Evolutionary conservation across 2,888 invertebrate genomes (phyloP).

Genomic region (Philhelius pedissequus): DNA sequence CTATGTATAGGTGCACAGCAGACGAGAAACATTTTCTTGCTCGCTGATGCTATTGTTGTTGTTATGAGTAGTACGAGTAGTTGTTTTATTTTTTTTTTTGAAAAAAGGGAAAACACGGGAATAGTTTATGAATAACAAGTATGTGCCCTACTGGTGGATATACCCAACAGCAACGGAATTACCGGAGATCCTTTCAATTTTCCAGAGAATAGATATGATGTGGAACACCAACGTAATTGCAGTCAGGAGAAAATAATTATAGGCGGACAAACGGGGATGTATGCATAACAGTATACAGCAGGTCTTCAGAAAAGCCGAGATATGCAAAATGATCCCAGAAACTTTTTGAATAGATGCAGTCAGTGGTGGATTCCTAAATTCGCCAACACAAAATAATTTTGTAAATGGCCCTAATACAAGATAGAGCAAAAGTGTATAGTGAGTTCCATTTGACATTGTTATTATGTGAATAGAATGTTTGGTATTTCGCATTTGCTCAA

Average conservation of each 20-base stretch:
- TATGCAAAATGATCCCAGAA: slow-evolving; percentile 44
- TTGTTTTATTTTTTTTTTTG: background rate
- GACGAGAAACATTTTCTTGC: slow-evolving; percentile 8
- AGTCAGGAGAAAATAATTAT: slow-evolving; percentile 64
- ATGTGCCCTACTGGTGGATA: slow-evolving; percentile 49
- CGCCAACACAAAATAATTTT: background rate
- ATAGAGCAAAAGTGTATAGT: background rate
- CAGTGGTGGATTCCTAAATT: background rate
- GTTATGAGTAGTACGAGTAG: slow-evolving; percentile 23
- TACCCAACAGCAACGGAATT: background rate
- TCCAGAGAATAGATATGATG: slow-evolving; percentile 58
- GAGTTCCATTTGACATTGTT: background rate
- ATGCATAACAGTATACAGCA: background rate
- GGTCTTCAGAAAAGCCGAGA: slow-evolving; percentile 12
- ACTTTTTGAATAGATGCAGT: slow-evolving; percentile 55
- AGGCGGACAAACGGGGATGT: slow-evolving; percentile 18
- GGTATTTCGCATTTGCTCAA: too few relatives aligned
- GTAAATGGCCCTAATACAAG: background rate
- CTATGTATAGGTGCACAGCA: background rate
- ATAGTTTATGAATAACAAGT: slow-evolving; percentile 65
- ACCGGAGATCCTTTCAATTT: slow-evolving; percentile 63
- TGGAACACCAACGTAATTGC: slow-evolving; percentile 64
- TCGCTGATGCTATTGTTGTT: background rate
- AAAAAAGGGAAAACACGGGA: slow-evolving; percentile 35
- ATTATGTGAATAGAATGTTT: background rate